Base-by-base conservation (phyloP, 1,140 invertebrate genomes). In the Zaprionus lachaisei region DNA sequence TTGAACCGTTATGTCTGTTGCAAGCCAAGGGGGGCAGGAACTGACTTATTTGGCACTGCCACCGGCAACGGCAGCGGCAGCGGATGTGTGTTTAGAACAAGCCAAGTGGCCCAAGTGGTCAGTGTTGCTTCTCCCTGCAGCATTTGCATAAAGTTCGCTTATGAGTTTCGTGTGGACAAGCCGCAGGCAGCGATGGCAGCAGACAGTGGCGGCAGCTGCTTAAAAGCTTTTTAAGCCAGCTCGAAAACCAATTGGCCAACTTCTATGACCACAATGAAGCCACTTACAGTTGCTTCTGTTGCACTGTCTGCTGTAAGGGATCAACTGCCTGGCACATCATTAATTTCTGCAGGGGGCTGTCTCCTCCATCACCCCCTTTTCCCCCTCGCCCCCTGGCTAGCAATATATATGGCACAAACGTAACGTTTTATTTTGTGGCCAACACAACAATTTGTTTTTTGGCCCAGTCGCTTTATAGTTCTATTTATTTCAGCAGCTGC, bases 141-240 rank as follows among this genome's bases (percentile, higher is more conserved):
- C 72, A 87, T 90, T 87, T 87, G 85, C 84, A 87, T 87, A 87
- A 90, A 87, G 65, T 87, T 87, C 51, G 82, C 85, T 84, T 87
- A 87, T 87, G 87, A 89, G 77, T 87, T 76, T 63, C n/a, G 58
- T 56, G 58, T 76, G 65, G 64, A 75, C 71, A 79, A 47, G 79
- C 74, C 72, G 72, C 75, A 74, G 67, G 65, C 31, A 17, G 41
- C n/a, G 31, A 9, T 2, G 31, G 3, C 31, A 31, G 31, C 31
- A 31, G 31, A 9, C 7, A 31, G 31, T 38, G 37, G n/a, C 41
- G 20, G 62, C 60, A 74, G 77, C 84, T 90, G 84, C 84, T 84
- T 89, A 84, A 87, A 87, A 87, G 84, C 85, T 90, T 87, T 86
- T 58, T 75, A 63, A 80, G 66, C 74, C 70, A 65, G 63, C 56